Percentiles rank a stretch among this genome's conserved stretches.
Conservation (phyloP, 2,888 invertebrate species). For the Hartigia nigra region DNA sequence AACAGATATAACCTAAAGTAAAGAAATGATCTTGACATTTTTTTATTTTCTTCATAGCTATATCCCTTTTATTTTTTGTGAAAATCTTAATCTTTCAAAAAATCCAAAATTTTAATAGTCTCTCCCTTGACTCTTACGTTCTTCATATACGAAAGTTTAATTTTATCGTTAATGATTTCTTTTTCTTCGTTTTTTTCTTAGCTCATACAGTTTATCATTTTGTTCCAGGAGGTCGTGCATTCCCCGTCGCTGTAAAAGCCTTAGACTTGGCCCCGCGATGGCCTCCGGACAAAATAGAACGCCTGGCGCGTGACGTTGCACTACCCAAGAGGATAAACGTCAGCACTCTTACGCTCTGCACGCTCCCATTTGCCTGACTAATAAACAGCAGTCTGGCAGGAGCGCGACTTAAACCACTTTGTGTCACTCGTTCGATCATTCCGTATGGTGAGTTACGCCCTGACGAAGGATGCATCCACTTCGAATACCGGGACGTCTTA, state of each 20-base stretch:
- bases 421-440: not conserved
- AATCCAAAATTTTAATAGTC: not conserved
- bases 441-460: constrained; percentile 9
- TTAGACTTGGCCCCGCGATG: not conserved
- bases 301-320: constrained; percentile 4
- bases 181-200: no score
- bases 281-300: constrained; percentile 4
- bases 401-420: constrained; percentile 5
- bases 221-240: not conserved
- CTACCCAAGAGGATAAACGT: constrained; percentile 1
- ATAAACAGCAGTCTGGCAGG: constrained; percentile 4
- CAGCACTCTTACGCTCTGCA: not conserved
- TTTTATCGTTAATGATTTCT: not conserved
- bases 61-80: no score
- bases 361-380: constrained; percentile 2
- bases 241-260: not conserved
- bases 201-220: not conserved
- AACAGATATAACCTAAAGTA: not conserved
- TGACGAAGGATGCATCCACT: not conserved
- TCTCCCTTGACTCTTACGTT: not conserved
- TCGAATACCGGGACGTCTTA: not conserved
- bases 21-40: not conserved
- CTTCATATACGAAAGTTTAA: not conserved
- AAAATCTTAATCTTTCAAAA: no score
- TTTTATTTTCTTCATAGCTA: no score